Conservation (phyloP, 2,113 vertebrate species). For the Thomomys bottae region DNA sequence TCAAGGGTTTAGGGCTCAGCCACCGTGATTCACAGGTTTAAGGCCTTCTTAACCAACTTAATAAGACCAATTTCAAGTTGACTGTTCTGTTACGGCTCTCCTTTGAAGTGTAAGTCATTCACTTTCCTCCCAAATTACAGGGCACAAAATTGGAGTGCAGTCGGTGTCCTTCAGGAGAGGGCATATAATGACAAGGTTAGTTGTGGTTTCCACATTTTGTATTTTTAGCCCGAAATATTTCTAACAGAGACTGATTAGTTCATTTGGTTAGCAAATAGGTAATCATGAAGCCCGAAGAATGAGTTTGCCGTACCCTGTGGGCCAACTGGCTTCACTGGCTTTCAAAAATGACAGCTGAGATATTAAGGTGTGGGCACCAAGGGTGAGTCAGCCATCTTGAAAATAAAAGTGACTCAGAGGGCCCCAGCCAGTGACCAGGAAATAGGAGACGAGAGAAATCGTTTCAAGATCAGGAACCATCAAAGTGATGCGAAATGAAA, state of each 20-base stretch:
- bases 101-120: conserved; percentile 56
- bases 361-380: conserved; percentile 4
- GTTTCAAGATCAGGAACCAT: conserved; percentile 15
- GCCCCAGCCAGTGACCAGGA: background rate
- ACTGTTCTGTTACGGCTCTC: conserved; percentile 17
- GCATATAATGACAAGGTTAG: conserved; percentile 58
- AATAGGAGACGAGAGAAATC: conserved; percentile 33
- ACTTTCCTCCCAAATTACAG: conserved; percentile 67
- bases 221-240: conserved; percentile 67
- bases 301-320: background rate
- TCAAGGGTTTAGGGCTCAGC: background rate
- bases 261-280: conserved; percentile 60
- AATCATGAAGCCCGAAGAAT: conserved; percentile 48
- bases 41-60: background rate
- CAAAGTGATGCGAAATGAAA: conserved; percentile 35
- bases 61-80: conserved; percentile 28
- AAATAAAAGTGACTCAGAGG: conserved; percentile 54
- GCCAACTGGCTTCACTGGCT: conserved; percentile 23
- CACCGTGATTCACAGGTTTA: background rate
- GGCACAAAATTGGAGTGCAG: conserved; percentile 50
- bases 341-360: conserved; percentile 19
- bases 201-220: conserved; percentile 62
- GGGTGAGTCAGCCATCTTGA: background rate
- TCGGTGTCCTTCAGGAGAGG: conserved; percentile 26
- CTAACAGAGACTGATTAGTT: conserved; percentile 36